Percentiles rank a stretch among this genome's conserved stretches.
These are phyloP conservation scores for Hyalella azteca DNA, from an alignment of 2,888 invertebrate species.

Conservation along the genomic window DNA sequence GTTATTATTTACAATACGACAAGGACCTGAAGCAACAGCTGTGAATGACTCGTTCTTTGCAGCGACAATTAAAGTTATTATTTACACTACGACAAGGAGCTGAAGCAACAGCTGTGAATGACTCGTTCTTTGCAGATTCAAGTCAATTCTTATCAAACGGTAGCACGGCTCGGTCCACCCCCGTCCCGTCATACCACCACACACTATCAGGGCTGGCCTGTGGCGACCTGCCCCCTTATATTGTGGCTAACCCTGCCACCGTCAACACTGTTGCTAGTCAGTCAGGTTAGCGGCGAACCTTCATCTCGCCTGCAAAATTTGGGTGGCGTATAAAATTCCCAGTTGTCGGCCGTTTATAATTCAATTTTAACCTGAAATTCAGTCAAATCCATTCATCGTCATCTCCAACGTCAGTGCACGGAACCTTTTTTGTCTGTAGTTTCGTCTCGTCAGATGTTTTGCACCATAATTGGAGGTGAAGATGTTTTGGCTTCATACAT, in stretches of 20 bases:
- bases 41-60: too few relatives aligned
- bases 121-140: constrained; percentile 57
- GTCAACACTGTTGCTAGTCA: constrained; percentile 56
- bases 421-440: neutral
- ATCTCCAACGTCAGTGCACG: constrained; percentile 17
- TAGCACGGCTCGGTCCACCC: constrained; percentile 59
- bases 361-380: too few relatives aligned
- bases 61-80: too few relatives aligned
- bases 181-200: constrained; percentile 52
- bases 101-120: constrained; percentile 8
- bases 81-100: too few relatives aligned
- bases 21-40: too few relatives aligned
- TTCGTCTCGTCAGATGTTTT: neutral
- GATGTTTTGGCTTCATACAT: neutral
- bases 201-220: constrained; percentile 54
- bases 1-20: too few relatives aligned
- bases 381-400: constrained; percentile 9
- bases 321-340: too few relatives aligned
- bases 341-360: too few relatives aligned
- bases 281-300: constrained; percentile 50
- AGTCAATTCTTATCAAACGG: constrained; percentile 58
- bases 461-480: neutral
- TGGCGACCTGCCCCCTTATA: constrained; percentile 46
- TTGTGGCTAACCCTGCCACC: constrained; percentile 43
- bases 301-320: too few relatives aligned